A percentile compares a stretch with the other conserved stretches of the same genome.
phyloP scores from a whole-genome alignment of 1,140 invertebrate species.

The Hermetia illucens region DNA sequence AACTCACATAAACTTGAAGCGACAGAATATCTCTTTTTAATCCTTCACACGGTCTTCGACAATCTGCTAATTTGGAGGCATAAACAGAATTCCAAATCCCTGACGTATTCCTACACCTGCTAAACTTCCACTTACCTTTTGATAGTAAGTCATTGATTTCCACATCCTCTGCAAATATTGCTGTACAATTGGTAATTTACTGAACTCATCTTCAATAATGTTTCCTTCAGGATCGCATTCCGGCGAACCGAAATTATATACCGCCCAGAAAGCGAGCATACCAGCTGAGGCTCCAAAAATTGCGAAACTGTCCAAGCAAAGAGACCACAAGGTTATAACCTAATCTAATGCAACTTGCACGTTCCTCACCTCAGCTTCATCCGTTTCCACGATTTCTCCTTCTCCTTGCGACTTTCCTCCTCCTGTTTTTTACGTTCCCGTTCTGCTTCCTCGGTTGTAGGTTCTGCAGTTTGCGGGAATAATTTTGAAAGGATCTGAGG shows the following conservation, averaged over 20 bases:
- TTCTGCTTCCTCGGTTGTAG: slow-evolving; percentile 13
- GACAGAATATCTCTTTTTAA: too few species aligned
- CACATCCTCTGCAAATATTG: slow-evolving; percentile 60
- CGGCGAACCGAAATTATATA: slow-evolving; percentile 58
- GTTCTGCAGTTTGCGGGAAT: slow-evolving; percentile 25
- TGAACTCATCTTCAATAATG: slow-evolving; percentile 68
- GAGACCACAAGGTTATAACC: background rate
- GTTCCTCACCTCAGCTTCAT: slow-evolving; percentile 46
- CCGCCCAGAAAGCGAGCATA: slow-evolving; percentile 34
- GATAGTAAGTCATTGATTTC: slow-evolving; percentile 62
- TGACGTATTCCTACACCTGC: background rate
- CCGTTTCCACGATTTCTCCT: slow-evolving; percentile 42
- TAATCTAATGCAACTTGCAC: slow-evolving; percentile 3
- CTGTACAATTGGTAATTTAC: slow-evolving; percentile 46
- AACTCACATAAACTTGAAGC: too few species aligned
- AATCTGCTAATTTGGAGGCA: too few species aligned
- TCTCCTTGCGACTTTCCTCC: slow-evolving; percentile 33
- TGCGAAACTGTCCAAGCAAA: slow-evolving; percentile 30
- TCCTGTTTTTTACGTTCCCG: slow-evolving; percentile 22
- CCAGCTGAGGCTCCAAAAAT: slow-evolving; percentile 36
- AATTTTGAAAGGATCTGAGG: slow-evolving; percentile 20
- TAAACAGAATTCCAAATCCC: too few species aligned
- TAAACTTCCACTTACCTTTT: slow-evolving; percentile 39
- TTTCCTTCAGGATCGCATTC: slow-evolving; percentile 56
- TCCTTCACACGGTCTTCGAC: too few species aligned